phyloP scores from a whole-genome alignment of 2,888 invertebrate species.

The Andricus quercusramuli region DNA sequence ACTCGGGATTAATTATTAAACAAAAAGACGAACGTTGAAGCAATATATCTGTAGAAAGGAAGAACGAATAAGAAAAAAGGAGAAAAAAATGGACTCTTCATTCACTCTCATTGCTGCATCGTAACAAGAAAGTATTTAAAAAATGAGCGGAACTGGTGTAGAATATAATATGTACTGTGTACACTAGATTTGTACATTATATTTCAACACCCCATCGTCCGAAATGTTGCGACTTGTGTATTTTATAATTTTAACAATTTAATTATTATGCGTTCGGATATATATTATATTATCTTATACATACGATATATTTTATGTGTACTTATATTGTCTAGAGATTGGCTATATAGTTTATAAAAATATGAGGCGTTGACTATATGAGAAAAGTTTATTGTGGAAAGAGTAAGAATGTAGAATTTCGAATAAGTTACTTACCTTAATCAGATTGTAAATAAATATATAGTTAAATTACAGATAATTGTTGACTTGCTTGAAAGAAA shows the following conservation, averaged over 20 bases:
- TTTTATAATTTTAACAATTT: conserved; percentile 76
- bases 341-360: conserved; percentile 73
- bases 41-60: conserved; percentile 57
- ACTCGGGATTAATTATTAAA: too few species aligned
- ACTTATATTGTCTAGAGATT: conserved; percentile 70
- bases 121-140: conserved; percentile 64
- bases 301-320: conserved; percentile 72
- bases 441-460: conserved; percentile 51
- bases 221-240: conserved; percentile 68
- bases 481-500: conserved; percentile 34
- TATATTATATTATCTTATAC: conserved; percentile 30
- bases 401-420: conserved; percentile 44
- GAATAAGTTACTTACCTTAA: conserved; percentile 19
- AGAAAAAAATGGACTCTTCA: conserved; percentile 47
- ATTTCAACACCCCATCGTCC: conserved; percentile 34
- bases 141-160: conserved; percentile 59
- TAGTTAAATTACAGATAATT: conserved; percentile 2
- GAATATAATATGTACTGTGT: conserved; percentile 44
- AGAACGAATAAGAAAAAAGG: conserved; percentile 29
- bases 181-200: conserved; percentile 49
- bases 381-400: conserved; percentile 59
- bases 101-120: conserved; percentile 61
- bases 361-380: conserved; percentile 61
- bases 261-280: conserved; percentile 63
- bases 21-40: conserved; percentile 55